These are phyloP conservation scores for Meta bourneti DNA, from an alignment of 2,888 invertebrate species.

Conservation along the genomic window DNA sequence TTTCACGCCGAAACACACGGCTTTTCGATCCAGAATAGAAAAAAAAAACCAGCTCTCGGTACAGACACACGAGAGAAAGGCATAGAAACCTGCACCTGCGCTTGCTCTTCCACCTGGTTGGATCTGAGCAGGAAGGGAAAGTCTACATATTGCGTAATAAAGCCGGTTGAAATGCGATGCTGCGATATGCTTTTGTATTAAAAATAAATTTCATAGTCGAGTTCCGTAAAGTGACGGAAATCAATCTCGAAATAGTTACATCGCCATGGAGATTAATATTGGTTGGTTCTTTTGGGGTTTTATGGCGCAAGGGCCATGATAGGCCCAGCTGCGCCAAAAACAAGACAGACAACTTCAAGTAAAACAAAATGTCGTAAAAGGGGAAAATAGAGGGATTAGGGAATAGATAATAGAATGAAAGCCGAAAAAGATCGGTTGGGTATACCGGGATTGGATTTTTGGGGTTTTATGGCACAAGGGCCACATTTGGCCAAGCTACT, in stretches of 20 bases:
- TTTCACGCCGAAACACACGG: not conserved
- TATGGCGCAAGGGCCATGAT: no score
- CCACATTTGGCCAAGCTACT: no score
- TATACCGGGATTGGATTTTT: no score
- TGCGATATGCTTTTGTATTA: not conserved
- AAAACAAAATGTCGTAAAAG: no score
- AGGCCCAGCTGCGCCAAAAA: no score
- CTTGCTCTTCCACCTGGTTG: conserved; percentile 44
- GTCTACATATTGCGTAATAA: conserved; percentile 1
- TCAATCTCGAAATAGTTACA: conserved; percentile 10
- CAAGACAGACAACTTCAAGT: no score
- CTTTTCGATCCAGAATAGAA: not conserved
- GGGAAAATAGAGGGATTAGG: no score
- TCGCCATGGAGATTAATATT: not conserved
- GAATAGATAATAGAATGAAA: no score
- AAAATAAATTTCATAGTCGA: not conserved
- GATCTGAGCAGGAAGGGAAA: conserved; percentile 2
- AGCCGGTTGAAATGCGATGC: not conserved
- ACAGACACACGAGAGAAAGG: not conserved
- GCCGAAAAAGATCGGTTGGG: no score
- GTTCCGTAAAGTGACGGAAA: not conserved
- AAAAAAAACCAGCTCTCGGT: not conserved
- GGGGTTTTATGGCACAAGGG: no score
- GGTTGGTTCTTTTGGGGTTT: no score
- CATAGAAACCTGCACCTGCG: conserved; percentile 32